Conservation (phyloP, 1,140 invertebrate genomes). For the Ceratina australensis region DNA sequence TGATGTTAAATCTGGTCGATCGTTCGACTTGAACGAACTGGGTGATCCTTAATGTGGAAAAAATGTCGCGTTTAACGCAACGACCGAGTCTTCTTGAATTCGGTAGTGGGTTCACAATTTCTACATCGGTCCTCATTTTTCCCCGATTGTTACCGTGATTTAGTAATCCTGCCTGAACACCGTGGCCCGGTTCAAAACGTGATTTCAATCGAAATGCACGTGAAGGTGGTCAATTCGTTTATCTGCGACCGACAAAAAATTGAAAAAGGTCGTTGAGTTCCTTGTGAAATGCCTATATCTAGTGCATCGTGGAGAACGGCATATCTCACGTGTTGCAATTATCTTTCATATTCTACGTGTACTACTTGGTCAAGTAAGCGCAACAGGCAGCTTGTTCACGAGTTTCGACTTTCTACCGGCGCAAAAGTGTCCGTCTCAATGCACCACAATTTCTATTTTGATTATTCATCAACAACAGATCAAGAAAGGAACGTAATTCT, state of each 20-base stretch:
- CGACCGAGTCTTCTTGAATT: neutral
- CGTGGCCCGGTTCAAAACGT: neutral
- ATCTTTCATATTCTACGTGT: conserved; percentile 28
- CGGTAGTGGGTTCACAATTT: neutral
- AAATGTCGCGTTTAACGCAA: neutral
- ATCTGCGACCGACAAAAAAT: neutral
- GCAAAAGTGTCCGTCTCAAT: conserved; percentile 7
- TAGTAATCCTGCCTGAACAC: neutral
- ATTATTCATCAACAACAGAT: too few species aligned
- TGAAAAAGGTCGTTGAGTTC: neutral
- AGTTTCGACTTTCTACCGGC: conserved; percentile 59
- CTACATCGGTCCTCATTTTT: neutral
- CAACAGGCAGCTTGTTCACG: conserved; percentile 57
- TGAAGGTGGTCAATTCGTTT: neutral
- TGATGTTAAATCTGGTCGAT: conserved; percentile 5
- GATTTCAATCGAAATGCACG: neutral
- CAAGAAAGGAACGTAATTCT: too few species aligned
- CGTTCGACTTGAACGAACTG: conserved; percentile 25
- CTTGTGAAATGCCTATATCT: neutral
- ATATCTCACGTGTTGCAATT: conserved; percentile 29
- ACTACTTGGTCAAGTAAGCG: conserved; percentile 46
- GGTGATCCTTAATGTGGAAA: conserved; percentile 24
- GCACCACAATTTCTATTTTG: neutral
- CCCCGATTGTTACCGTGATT: neutral
- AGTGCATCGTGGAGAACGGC: neutral